These are phyloP conservation scores for Sarcoramphus papa DNA, from an alignment of 2,797 vertebrate species.

Conservation along the genomic window DNA sequence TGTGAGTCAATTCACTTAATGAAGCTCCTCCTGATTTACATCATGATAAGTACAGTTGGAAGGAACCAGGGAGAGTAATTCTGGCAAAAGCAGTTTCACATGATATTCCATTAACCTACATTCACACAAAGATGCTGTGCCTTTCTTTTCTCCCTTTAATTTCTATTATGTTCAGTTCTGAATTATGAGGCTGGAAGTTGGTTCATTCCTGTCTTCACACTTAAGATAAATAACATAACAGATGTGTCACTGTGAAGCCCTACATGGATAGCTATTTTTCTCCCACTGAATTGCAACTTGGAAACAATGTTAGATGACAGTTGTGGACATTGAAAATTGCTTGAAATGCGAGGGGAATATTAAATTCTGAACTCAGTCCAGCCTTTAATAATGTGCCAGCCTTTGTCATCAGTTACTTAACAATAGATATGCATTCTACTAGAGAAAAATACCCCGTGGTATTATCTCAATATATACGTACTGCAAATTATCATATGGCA, in stretches of 20 bases:
- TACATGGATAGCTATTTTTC: slow-evolving; percentile 42
- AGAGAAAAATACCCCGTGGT: background rate
- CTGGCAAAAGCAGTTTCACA: background rate
- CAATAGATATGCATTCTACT: background rate
- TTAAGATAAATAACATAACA: slow-evolving; percentile 39
- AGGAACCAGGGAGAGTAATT: background rate
- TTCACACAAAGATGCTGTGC: background rate
- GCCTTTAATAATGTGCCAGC: slow-evolving; percentile 28
- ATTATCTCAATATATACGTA: background rate
- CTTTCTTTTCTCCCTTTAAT: background rate
- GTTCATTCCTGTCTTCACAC: background rate
- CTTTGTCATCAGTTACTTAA: slow-evolving; percentile 50
- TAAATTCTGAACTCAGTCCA: slow-evolving; percentile 24
- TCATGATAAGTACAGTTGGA: background rate
- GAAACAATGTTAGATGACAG: slow-evolving; percentile 57
- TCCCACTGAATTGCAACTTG: slow-evolving; percentile 35
- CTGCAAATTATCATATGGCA: background rate
- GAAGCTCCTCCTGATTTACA: slow-evolving; percentile 11
- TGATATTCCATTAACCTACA: background rate
- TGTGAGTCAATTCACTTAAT: background rate
- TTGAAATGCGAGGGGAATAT: slow-evolving; percentile 8
- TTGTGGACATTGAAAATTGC: slow-evolving; percentile 41
- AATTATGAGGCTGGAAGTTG: slow-evolving; percentile 14
- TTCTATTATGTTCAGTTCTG: background rate
- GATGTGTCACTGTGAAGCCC: slow-evolving; percentile 15